Evolutionary conservation across 23 tunicate genomes (phyloP), one percentile per base, ranked within the genome.

Genomic region (Halocynthia roretzi): DNA sequence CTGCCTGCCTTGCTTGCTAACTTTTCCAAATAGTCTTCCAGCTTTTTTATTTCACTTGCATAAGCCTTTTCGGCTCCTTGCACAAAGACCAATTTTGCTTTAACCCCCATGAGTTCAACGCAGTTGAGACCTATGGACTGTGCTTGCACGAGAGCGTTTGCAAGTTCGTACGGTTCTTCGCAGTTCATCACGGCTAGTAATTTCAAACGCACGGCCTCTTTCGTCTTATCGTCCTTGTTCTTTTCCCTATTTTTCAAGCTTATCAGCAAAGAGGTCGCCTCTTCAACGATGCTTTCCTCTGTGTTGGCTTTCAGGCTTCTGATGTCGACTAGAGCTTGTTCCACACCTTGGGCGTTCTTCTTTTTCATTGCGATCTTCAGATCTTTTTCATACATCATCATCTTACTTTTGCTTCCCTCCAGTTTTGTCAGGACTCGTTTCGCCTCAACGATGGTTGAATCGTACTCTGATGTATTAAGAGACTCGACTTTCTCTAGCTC

Each of bases 1-100:
- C 56, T 5, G 19, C 7, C 49, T 17, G 78, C 78, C 14, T 48
- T 22, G 17, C 8, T 54, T 22, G 56, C 14, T 53, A 74, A 53
- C 56, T 56, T 74, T 8, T 74, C 78, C 62, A 74, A 17, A 18
- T 74, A 74, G 21, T 74, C 78, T n/a, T 74, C 78, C 8, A 74
- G 55, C 21, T 74, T 74, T 74, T 74, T 74, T 64, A 74, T 7
- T n/a, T 74, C 78, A 9, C 21, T 54, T 10, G 18, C 7, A 18
- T 53, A 53, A 44, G 10, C 8, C 11, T 53, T 48, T 50, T 54
- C 56, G 2, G 55, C 22, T 7, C 22, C 11, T 54, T 74, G 78
- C 8, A 74, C 64, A 14, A 54, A 64, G 11, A 64, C 62, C 14
- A 74, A 53, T 54, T 54, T 74, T 54, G 78, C 56, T 10, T 50